Conservation (phyloP, 2,888 invertebrate species). For the Tenthredo scrophulariae region DNA sequence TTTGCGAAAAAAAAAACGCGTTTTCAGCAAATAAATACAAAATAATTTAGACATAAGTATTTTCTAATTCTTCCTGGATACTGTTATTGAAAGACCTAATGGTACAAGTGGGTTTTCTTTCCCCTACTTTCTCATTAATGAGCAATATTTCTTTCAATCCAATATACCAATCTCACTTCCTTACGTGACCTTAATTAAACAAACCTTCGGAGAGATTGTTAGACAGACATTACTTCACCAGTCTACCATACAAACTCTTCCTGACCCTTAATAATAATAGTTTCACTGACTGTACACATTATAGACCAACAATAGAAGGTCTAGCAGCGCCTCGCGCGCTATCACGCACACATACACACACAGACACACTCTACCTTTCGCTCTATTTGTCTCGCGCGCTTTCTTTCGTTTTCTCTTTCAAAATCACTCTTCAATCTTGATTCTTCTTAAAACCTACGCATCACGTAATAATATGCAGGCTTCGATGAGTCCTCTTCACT, state of each 20-base stretch:
- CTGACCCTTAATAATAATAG: slow-evolving; percentile 78
- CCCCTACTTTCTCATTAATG: slow-evolving; percentile 54
- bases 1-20: slow-evolving; percentile 61
- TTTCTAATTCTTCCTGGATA: slow-evolving; percentile 49
- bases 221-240: slow-evolving; percentile 23
- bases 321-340: slow-evolving; percentile 74
- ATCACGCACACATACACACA: slow-evolving; percentile 66
- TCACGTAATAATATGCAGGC: slow-evolving; percentile 66
- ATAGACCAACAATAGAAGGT: slow-evolving; percentile 78
- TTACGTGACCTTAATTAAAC: slow-evolving; percentile 48
- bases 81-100: slow-evolving; percentile 65
- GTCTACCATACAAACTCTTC: slow-evolving; percentile 26
- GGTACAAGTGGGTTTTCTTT: slow-evolving; percentile 70
- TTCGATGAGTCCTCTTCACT: slow-evolving; percentile 57
- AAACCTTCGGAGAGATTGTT: slow-evolving; percentile 47
- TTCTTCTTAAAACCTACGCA: slow-evolving; percentile 58
- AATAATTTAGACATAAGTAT: slow-evolving; percentile 71
- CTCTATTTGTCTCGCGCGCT: slow-evolving; percentile 52
- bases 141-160: slow-evolving; percentile 58
- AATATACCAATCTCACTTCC: slow-evolving; percentile 33
- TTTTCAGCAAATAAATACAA: slow-evolving; percentile 71
- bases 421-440: slow-evolving; percentile 46
- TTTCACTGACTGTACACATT: slow-evolving; percentile 78
- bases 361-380: slow-evolving; percentile 57
- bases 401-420: slow-evolving; percentile 39